Evolutionary conservation across 2,113 vertebrate species (phyloP).

Genomic region (Triplophysa dalaica): DNA sequence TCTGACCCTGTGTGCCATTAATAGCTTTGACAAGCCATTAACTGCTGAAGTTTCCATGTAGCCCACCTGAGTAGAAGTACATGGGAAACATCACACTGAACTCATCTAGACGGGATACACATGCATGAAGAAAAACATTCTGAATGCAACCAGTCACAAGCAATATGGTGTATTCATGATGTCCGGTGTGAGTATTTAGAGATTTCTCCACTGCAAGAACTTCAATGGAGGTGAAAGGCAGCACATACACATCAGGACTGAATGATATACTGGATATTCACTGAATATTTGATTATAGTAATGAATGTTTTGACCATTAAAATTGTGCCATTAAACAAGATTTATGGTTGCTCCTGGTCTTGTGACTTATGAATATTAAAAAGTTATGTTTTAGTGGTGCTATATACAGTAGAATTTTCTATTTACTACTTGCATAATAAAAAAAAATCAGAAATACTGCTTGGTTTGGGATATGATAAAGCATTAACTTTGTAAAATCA

Average conservation of each 20-base stretch:
- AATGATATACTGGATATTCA: background rate
- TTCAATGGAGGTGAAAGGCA: background rate
- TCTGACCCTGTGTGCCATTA: conserved; percentile 50
- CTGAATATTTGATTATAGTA: too few relatives aligned
- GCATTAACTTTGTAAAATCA: too few relatives aligned
- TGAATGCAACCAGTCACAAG: background rate
- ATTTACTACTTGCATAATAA: too few relatives aligned
- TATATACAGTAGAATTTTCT: too few relatives aligned
- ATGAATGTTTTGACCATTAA: too few relatives aligned
- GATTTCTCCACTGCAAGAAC: background rate
- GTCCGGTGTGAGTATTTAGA: conserved; percentile 1
- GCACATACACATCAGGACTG: background rate
- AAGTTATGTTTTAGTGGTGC: too few relatives aligned
- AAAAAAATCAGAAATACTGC: background rate
- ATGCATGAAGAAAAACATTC: background rate
- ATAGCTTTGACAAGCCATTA: conserved; percentile 66
- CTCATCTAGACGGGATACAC: conserved; percentile 58
- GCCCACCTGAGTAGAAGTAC: conserved; percentile 67
- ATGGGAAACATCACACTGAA: conserved; percentile 64
- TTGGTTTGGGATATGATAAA: too few relatives aligned
- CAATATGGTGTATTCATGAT: background rate
- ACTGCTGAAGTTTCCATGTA: conserved; percentile 68
- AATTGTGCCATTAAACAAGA: too few relatives aligned
- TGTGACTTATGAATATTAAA: too few relatives aligned
- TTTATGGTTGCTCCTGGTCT: background rate